Base-by-base conservation (phyloP, 1,140 invertebrate genomes). In the Rhopalosiphum padi region DNA sequence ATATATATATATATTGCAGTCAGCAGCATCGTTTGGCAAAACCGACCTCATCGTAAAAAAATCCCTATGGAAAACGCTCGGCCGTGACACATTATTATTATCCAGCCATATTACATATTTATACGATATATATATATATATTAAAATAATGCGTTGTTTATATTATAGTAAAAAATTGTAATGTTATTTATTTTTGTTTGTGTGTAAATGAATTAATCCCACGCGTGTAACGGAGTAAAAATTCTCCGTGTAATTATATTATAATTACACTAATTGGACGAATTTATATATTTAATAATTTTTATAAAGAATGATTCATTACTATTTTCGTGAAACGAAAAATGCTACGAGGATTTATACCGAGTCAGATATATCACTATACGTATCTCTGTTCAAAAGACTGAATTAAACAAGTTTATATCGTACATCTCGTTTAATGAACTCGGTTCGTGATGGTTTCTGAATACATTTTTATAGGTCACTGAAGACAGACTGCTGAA, bases 351-450 rank as follows among this genome's bases (percentile, higher is more conserved):
- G 23, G 9, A 87, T 21, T 46, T 43, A 85, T 85, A 30, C 83
- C 41, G 23, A 43, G 83, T 21, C 43, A 30, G 23, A 87, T 48
- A 87, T 46, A 87, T 30, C 43, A 43, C 9, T 48, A 18, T 48
- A 18, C 21, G 43, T 43, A 51, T 3, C n/a, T 77, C 15, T 77
- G 43, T 87, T 30, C 25, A 87, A 37, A 46, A 22, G 86, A n/a
- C 30, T 46, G 37, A 48, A 88, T 88, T 48, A 88, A 88, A 88
- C 15, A 46, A 88, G 86, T 88, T 88, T 88, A n/a, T 88, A 48
- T n/a, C 41, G 85, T 87, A 46, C 43, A 37, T 87, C 85, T 87
- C 30, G 41, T 30, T n/a, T 48, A 48, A 88, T 48, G 25, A 88
- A 48, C 25, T 35, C 86, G 86, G 18, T 11, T 48, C 30, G 46